These are phyloP conservation scores for Lycocerus yunnanus DNA, from an alignment of 2,888 invertebrate species.

Conservation along the genomic window DNA sequence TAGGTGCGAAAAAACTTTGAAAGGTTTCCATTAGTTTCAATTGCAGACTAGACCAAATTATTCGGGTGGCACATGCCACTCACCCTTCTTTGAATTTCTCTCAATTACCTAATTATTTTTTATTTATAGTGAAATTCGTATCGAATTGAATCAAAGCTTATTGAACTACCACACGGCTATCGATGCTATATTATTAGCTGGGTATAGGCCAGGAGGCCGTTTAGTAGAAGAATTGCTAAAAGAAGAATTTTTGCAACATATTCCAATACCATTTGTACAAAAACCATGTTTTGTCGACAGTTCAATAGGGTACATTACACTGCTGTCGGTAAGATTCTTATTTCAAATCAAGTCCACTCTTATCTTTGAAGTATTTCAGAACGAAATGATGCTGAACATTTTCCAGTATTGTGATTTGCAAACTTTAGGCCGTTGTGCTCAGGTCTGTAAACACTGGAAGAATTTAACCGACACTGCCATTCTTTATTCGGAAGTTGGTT, in stretches of 20 bases:
- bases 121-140: slow-evolving; percentile 74
- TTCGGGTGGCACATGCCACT: too few relatives aligned
- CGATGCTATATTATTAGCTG: slow-evolving; percentile 82
- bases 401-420: slow-evolving; percentile 80
- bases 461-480: slow-evolving; percentile 74
- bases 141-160: slow-evolving; percentile 84
- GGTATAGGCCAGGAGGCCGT: slow-evolving; percentile 53
- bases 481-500: slow-evolving; percentile 77
- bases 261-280: background rate
- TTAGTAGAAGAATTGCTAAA: background rate
- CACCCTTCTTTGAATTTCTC: background rate
- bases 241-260: background rate
- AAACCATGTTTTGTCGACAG: background rate
- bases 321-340: background rate
- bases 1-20: too few relatives aligned
- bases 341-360: slow-evolving; percentile 4
- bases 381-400: slow-evolving; percentile 81
- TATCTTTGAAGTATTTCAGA: slow-evolving; percentile 61
- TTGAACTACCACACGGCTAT: slow-evolving; percentile 86
- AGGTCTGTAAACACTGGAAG: slow-evolving; percentile 74
- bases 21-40: too few relatives aligned
- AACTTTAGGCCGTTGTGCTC: slow-evolving; percentile 76
- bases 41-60: too few relatives aligned
- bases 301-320: background rate
- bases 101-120: slow-evolving; percentile 35